Evolutionary conservation across 1,140 invertebrate species (phyloP).

Genomic region (Maniola jurtina): DNA sequence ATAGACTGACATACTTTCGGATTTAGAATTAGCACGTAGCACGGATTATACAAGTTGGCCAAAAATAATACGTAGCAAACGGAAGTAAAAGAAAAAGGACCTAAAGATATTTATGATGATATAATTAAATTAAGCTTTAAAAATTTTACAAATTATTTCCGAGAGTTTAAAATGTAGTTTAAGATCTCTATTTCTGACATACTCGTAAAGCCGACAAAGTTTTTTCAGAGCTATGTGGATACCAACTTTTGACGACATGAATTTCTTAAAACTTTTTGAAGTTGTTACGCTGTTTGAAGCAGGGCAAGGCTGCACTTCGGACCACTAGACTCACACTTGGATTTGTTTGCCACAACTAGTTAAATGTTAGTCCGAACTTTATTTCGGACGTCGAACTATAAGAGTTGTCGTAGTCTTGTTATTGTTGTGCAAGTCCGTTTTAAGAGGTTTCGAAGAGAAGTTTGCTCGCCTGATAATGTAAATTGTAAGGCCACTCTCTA

Average conservation of each 20-base stretch:
- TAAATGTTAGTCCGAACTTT: slow-evolving; percentile 71
- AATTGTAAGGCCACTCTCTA: slow-evolving; percentile 10
- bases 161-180: background rate
- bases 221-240: slow-evolving; percentile 19
- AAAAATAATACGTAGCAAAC: no score
- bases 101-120: no score
- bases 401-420: slow-evolving; percentile 59
- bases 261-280: slow-evolving; percentile 53
- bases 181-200: background rate
- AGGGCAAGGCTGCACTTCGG: slow-evolving; percentile 50
- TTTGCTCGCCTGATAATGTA: slow-evolving; percentile 27
- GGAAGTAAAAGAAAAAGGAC: no score
- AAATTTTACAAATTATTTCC: no score
- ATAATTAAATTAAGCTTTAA: background rate
- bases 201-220: slow-evolving; percentile 12
- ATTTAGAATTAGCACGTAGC: no score
- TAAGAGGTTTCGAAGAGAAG: slow-evolving; percentile 26
- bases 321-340: slow-evolving; percentile 59
- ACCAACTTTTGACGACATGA: slow-evolving; percentile 34
- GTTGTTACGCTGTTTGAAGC: slow-evolving; percentile 57
- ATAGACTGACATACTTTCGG: no score
- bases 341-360: slow-evolving; percentile 67
- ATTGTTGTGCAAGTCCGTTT: slow-evolving; percentile 58
- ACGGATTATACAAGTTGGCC: no score
- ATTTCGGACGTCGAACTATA: slow-evolving; percentile 59